A percentile compares a stretch with the other conserved stretches of the same genome.
These are phyloP conservation scores for Capitella teleta DNA, from an alignment of 1,140 invertebrate species.

Conservation along the genomic window DNA sequence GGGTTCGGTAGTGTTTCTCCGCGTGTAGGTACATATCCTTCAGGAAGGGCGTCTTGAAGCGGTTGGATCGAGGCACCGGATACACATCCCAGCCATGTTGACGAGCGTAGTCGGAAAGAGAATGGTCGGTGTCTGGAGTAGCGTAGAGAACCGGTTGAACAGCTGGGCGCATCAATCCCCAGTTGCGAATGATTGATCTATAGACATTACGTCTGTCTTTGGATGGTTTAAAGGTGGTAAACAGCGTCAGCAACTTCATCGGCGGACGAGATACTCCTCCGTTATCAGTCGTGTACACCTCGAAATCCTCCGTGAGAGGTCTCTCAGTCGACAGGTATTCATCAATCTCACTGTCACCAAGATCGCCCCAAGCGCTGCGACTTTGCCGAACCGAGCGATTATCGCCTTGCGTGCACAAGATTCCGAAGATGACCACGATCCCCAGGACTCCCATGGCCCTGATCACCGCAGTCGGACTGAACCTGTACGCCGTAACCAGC, in stretches of 20 bases:
- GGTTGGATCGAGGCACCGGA: neutral
- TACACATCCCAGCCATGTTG: constrained; percentile 6
- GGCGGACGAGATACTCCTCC: too few relatives aligned
- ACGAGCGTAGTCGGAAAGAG: neutral
- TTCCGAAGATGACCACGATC: too few relatives aligned
- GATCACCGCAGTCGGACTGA: too few relatives aligned
- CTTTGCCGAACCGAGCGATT: too few relatives aligned
- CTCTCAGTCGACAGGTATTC: too few relatives aligned
- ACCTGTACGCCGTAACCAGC: too few relatives aligned
- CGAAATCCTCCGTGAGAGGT: too few relatives aligned
- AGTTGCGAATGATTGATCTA: constrained; percentile 5
- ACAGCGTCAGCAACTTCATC: neutral
- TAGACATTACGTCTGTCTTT: constrained; percentile 1
- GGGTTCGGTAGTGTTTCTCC: neutral
- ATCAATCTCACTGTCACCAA: too few relatives aligned
- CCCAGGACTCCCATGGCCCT: too few relatives aligned
- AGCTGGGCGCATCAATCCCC: constrained; percentile 2
- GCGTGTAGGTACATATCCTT: constrained; percentile 4
- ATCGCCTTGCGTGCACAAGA: too few relatives aligned
- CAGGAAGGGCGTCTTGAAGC: constrained; percentile 4
- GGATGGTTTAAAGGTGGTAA: neutral
- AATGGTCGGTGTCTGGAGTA: neutral
- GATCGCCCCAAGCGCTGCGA: too few relatives aligned
- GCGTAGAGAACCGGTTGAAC: constrained; percentile 1
- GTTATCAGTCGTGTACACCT: too few relatives aligned